Evolutionary conservation across 2,113 vertebrate species (phyloP).

Genomic region (Thymallus thymallus): DNA sequence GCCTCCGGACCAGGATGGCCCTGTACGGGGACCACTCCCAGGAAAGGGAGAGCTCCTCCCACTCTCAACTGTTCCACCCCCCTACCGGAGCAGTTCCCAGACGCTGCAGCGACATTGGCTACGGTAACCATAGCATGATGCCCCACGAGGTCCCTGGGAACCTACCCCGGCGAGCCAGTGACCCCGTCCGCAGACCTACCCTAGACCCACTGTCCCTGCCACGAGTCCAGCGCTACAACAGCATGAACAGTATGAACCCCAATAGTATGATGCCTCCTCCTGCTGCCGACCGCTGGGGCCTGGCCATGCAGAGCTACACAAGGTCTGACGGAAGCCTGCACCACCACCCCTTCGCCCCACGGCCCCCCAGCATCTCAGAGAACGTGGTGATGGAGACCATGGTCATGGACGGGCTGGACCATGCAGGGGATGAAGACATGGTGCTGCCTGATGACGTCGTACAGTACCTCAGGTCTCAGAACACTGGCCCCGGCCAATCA

Average conservation of each 20-base stretch:
- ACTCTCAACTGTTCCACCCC: conserved; percentile 54
- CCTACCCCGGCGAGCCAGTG: conserved; percentile 84
- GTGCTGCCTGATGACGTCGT: conserved; percentile 94
- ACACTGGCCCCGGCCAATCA: conserved; percentile 60
- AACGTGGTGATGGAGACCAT: conserved; percentile 83
- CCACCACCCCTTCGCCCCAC: conserved; percentile 77
- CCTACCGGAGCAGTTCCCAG: conserved; percentile 67
- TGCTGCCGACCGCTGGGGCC: conserved; percentile 55
- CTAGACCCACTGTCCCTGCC: conserved; percentile 74
- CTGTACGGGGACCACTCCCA: conserved; percentile 78
- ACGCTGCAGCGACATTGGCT: conserved; percentile 76
- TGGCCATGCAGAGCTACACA: conserved; percentile 68
- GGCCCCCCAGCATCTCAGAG: conserved; percentile 92
- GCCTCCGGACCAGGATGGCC: conserved; percentile 84
- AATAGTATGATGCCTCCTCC: conserved; percentile 65
- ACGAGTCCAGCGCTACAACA: conserved; percentile 87
- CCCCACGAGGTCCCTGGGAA: conserved; percentile 79
- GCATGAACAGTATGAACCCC: conserved; percentile 82
- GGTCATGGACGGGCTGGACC: conserved; percentile 58
- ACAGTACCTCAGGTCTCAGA: conserved; percentile 90
- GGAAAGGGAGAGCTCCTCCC: conserved; percentile 45
- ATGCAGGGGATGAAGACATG: conserved; percentile 84
- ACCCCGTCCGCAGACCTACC: conserved; percentile 80
- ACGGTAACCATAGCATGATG: conserved; percentile 74
- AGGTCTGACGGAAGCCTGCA: conserved; percentile 78